Percentiles rank a stretch among this genome's conserved stretches.
phyloP scores from a whole-genome alignment of 2,113 vertebrate genomes.

The Rhea americana region DNA sequence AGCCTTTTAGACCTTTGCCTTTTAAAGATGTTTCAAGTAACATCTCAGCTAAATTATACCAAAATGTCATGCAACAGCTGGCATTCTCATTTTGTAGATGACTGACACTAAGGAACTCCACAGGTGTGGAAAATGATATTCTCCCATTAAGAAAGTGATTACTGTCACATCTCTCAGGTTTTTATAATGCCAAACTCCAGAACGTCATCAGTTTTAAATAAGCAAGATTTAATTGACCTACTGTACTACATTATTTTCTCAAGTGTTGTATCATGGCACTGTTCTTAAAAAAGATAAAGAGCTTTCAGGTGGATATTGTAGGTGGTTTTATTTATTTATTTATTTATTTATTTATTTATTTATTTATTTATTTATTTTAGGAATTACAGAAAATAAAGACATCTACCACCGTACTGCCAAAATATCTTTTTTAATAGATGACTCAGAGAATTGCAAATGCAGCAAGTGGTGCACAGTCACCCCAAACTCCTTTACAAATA shows the following conservation, averaged over 20 bases:
- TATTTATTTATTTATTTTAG: too few relatives aligned
- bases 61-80: conserved; percentile 66
- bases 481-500: background rate
- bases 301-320: background rate
- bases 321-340: too few relatives aligned
- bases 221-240: background rate
- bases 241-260: background rate
- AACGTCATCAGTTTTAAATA: background rate
- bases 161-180: conserved; percentile 4
- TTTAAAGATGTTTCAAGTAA: background rate
- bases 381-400: background rate
- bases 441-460: background rate
- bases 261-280: background rate
- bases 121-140: background rate
- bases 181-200: conserved; percentile 38
- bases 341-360: too few relatives aligned
- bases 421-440: background rate
- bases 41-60: background rate
- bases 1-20: background rate
- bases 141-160: conserved; percentile 3
- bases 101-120: conserved; percentile 17
- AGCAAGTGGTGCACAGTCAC: background rate
- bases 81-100: conserved; percentile 24
- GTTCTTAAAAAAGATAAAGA: background rate
- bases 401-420: background rate